Percentiles rank a stretch among this genome's conserved stretches.
Conservation (phyloP, 2,797 vertebrate species). For the Okamejei kenojei region DNA sequence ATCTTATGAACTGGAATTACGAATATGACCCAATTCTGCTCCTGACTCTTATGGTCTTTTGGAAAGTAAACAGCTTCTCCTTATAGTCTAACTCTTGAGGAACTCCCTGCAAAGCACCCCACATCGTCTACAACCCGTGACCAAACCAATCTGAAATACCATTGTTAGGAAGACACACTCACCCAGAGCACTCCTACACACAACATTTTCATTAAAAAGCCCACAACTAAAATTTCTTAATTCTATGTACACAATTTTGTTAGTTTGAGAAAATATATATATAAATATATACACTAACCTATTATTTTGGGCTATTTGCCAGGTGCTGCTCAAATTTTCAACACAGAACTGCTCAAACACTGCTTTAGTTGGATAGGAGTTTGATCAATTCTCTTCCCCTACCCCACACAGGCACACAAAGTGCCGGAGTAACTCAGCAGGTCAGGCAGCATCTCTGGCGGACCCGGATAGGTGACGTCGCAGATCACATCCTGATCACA, state of each 20-base stretch:
- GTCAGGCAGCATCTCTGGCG: too few relatives aligned
- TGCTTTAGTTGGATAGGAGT: neutral
- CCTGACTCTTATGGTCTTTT: too few relatives aligned
- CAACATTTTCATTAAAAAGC: neutral
- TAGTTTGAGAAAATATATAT: neutral
- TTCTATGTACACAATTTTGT: constrained; percentile 19
- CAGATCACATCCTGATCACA: too few relatives aligned
- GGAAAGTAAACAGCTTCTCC: too few relatives aligned
- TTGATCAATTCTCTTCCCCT: neutral
- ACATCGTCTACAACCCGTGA: neutral
- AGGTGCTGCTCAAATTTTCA: neutral
- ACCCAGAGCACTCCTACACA: neutral
- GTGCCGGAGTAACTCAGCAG: too few relatives aligned
- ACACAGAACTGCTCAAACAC: neutral
- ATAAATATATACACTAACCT: neutral
- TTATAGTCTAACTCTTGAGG: too few relatives aligned
- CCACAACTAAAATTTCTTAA: neutral
- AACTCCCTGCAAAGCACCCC: too few relatives aligned
- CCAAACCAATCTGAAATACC: neutral
- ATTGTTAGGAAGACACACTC: neutral
- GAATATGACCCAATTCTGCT: too few relatives aligned
- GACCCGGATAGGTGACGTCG: too few relatives aligned
- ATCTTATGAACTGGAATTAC: too few relatives aligned
- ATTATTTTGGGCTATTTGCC: neutral
- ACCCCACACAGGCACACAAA: too few relatives aligned